Percentiles rank a stretch among this genome's conserved stretches.
Conservation (phyloP, 2,797 vertebrate species). For the Luscinia megarhynchos region DNA sequence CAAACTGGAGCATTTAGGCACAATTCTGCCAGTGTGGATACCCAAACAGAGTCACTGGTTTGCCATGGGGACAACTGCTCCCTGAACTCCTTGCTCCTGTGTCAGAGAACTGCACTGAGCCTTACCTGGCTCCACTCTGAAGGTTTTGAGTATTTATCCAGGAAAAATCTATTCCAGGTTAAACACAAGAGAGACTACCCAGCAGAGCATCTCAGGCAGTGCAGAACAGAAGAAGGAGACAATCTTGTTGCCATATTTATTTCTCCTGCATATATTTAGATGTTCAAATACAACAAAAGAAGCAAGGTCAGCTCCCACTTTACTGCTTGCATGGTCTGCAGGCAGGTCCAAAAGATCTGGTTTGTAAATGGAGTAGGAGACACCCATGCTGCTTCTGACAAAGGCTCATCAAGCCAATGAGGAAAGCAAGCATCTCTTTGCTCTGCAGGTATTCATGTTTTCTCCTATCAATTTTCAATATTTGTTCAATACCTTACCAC, state of each 20-base stretch:
- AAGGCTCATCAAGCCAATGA: background rate
- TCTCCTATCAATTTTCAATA: background rate
- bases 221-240: background rate
- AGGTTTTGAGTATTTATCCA: background rate
- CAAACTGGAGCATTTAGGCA: background rate
- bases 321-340: fast-evolving
- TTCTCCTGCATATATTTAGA: background rate
- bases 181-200: background rate
- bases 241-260: background rate
- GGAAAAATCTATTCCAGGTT: background rate
- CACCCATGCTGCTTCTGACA: background rate
- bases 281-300: background rate
- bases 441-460: background rate
- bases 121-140: background rate
- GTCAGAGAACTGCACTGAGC: background rate
- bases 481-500: background rate
- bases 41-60: background rate
- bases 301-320: background rate
- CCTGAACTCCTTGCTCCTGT: background rate
- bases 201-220: background rate
- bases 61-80: background rate
- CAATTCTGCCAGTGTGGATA: background rate
- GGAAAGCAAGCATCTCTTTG: background rate
- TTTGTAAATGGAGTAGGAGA: background rate
- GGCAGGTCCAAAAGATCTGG: background rate